These are phyloP conservation scores for Okapia johnstoni DNA, from an alignment of 2,113 vertebrate species.

Conservation along the genomic window DNA sequence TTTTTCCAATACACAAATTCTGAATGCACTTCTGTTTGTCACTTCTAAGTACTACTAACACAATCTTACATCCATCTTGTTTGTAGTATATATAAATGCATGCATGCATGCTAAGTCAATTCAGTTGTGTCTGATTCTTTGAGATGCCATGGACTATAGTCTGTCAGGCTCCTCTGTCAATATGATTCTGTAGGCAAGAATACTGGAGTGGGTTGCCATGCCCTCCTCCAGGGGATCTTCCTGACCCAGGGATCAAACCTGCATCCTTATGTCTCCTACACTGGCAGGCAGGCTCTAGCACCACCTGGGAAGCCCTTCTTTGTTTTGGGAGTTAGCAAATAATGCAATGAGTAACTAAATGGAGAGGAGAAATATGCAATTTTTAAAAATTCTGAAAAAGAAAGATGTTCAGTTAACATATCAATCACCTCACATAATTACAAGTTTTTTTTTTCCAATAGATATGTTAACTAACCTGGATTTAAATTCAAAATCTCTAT, in stretches of 20 bases:
- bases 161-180: neutral
- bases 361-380: neutral
- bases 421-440: neutral
- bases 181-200: neutral
- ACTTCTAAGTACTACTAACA: neutral
- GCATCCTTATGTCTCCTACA: neutral
- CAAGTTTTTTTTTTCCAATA: neutral
- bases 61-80: neutral
- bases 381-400: neutral
- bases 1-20: neutral
- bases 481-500: neutral
- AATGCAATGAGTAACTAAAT: neutral
- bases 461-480: neutral
- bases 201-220: neutral
- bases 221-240: neutral
- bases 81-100: neutral
- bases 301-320: neutral
- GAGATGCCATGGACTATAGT: neutral
- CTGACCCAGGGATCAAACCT: neutral
- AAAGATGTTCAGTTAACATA: neutral
- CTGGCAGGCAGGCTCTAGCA: accelerated
- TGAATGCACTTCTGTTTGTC: neutral
- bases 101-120: neutral
- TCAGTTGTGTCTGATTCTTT: neutral
- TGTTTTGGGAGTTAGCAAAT: neutral